These are phyloP conservation scores for Mus spretus DNA, from an alignment of 2,797 vertebrate species.

Conservation along the genomic window DNA sequence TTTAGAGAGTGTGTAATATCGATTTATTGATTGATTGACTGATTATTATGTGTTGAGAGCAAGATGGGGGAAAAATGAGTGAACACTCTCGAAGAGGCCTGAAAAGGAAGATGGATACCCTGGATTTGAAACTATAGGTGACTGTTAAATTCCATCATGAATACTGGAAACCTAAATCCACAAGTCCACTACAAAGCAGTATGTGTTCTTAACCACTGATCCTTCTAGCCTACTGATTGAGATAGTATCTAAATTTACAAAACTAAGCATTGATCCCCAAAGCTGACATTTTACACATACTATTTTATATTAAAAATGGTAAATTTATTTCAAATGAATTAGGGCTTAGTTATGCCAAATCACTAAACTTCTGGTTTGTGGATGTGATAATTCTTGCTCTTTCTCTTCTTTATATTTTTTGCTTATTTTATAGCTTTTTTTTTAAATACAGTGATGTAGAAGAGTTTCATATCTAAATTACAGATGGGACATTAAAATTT, in stretches of 20 bases:
- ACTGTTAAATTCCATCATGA: background rate
- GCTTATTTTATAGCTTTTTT: background rate
- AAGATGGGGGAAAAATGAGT: background rate
- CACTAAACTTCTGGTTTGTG: background rate
- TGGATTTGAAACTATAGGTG: background rate
- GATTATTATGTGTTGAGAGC: background rate
- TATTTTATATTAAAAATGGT: background rate
- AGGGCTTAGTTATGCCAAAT: background rate
- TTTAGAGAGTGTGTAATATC: background rate
- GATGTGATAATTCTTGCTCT: background rate
- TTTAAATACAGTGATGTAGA: background rate
- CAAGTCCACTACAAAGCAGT: background rate
- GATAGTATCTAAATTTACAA: background rate
- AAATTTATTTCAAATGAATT: background rate
- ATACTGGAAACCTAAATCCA: background rate
- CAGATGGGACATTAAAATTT: slow-evolving; percentile 32
- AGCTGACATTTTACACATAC: background rate
- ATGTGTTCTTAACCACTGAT: background rate
- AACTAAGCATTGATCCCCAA: rapidly evolving
- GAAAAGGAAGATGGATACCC: rapidly evolving
- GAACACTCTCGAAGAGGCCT: rapidly evolving
- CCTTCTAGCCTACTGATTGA: no score
- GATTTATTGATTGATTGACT: no score
- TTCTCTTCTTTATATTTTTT: background rate
- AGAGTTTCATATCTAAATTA: background rate